These are phyloP conservation scores for Ptyas mucosa DNA, from an alignment of 2,113 vertebrate species.

Conservation along the genomic window DNA sequence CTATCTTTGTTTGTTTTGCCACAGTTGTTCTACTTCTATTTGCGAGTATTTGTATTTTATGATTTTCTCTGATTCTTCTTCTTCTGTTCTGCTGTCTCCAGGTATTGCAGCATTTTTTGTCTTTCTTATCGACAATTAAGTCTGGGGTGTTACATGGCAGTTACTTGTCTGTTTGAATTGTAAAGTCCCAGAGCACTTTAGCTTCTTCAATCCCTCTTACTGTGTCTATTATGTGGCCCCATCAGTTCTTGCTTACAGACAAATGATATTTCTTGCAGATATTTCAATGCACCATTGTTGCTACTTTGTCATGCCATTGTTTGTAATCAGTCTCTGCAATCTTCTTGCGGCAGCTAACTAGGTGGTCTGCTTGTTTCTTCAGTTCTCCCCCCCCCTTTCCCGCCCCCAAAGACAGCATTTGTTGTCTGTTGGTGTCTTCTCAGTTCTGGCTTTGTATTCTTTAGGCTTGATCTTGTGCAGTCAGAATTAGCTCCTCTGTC, in stretches of 20 bases:
- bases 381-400: neutral
- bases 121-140: neutral
- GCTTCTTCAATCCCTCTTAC: neutral
- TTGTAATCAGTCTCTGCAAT: neutral
- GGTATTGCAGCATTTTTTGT: neutral
- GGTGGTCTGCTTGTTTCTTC: neutral
- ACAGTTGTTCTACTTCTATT: neutral
- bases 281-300: neutral
- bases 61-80: neutral
- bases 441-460: neutral
- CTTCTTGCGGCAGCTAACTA: neutral
- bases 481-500: neutral
- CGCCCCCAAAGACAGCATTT: neutral
- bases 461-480: neutral
- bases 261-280: neutral
- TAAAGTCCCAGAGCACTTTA: neutral
- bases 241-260: neutral
- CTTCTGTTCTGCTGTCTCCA: neutral
- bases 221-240: neutral
- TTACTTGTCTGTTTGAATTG: neutral
- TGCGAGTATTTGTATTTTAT: neutral
- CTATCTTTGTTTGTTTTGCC: neutral
- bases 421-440: neutral
- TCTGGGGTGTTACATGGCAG: neutral
- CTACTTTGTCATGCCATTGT: neutral